Base-by-base conservation (phyloP, 2,797 vertebrate genomes). In the Rhadinocentrus ornatus region DNA sequence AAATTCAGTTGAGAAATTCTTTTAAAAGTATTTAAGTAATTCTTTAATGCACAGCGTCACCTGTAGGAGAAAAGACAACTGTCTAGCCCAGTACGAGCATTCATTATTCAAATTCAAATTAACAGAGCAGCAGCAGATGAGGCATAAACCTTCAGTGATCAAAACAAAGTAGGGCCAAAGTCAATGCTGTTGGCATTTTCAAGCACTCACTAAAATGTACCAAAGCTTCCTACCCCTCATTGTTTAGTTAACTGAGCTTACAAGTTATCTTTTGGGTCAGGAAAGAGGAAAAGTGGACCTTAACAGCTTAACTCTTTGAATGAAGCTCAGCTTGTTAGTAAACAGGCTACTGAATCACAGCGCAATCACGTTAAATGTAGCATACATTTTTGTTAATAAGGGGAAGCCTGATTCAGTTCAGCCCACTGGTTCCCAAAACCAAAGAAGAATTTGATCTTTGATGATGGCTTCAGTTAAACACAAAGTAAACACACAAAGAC, bases 321-420 rank as follows among this genome's bases (percentile, higher is more conserved):
- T 60, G 67, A 69, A 87, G 56, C 56, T 64, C 60, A 52, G 65
- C 61, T 71, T 80, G 82, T 83, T 80, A 67, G 77, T 70, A 80
- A 88, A 77, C 77, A 78, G 77, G 61, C 81, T 80, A 86, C 80
- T 79, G 76, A 69, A 86, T 83, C 56, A 22, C 63, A 74, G 11
- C 75, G 85, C 76, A 86, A 86, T 91, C 86, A 90, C 65, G 77
- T 72, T 72, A 88, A 94, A 94, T 94, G 93, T 91, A 86, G 76
- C 90, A 52, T 91, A 71, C 26, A 73, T 68, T 73, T 66, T 55
- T 74, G 75, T 86, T 80, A 85, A 87, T 84, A 84, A 69, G 78
- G 73, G 84, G 81, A 90, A 86, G 74, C 81, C 87, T 70, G 81
- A 75, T 89, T 74, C 56, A 71, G 72, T 80, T 87, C 88, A 90